Conservation (phyloP, 2,888 invertebrate genomes). For the Metacarcinus magister region DNA sequence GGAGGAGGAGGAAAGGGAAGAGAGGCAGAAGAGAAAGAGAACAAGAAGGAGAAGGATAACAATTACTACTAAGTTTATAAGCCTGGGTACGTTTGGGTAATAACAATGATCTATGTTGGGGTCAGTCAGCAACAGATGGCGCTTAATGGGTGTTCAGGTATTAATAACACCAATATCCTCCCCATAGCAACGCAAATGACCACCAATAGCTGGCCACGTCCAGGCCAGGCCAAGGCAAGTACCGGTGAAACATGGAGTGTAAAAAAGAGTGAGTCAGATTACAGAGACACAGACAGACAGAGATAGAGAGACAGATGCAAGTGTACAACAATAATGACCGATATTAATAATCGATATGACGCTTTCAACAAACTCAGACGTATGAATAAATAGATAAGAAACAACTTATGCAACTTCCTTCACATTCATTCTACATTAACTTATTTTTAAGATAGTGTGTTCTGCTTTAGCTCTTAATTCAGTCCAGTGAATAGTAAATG, state of each 20-base stretch:
- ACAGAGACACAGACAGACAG: not conserved
- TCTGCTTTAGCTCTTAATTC: no score
- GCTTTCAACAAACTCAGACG: no score
- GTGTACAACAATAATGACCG: no score
- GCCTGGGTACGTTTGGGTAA: no score
- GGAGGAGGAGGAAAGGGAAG: not conserved
- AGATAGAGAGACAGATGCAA: not conserved
- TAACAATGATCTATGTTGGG: no score
- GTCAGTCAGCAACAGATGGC: not conserved
- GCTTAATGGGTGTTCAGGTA: not conserved
- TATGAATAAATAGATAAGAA: no score
- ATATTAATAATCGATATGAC: no score
- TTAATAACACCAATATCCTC: not conserved
- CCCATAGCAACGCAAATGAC: not conserved
- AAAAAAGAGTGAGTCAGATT: not conserved
- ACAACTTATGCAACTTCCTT: no score
- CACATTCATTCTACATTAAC: no score
- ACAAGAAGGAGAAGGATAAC: not conserved
- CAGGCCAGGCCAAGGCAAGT: not conserved
- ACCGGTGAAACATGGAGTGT: not conserved
- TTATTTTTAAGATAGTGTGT: no score
- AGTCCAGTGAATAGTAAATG: no score
- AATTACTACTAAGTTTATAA: not conserved
- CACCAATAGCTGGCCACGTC: not conserved
- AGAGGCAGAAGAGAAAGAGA: not conserved